A percentile compares a stretch with the other conserved stretches of the same genome.
phyloP scores from a whole-genome alignment of 2,797 vertebrate species.

The Thaleichthys pacificus region DNA sequence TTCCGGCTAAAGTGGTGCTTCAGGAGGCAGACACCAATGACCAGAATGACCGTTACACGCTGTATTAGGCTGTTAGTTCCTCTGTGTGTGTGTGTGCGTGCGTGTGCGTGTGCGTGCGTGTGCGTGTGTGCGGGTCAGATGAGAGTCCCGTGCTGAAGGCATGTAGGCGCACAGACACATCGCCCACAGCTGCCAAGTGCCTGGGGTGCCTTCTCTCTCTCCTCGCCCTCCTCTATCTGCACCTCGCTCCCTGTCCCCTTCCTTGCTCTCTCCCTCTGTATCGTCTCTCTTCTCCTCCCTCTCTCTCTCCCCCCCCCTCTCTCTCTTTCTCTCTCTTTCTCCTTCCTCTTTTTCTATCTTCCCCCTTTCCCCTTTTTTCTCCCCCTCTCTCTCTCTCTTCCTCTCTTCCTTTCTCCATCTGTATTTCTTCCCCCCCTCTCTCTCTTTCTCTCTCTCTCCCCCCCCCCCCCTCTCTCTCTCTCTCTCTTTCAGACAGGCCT shows the following conservation, averaged over 20 bases:
- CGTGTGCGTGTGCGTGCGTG: background rate
- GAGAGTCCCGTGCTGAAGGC: constrained; percentile 77
- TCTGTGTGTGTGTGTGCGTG: constrained; percentile 10
- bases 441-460: background rate
- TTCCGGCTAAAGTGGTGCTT: too few relatives aligned
- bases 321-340: constrained; percentile 8
- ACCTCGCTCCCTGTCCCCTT: constrained; percentile 27
- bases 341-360: constrained; percentile 19
- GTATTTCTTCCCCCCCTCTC: background rate
- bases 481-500: background rate
- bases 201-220: constrained; percentile 68
- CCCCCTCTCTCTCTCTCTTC: constrained; percentile 20
- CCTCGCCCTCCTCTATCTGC: constrained; percentile 38
- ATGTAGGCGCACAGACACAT: constrained; percentile 67
- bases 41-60: background rate
- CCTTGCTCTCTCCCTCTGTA: background rate
- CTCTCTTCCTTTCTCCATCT: background rate
- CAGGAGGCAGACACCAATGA: background rate
- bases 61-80: background rate
- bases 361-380: constrained; percentile 13
- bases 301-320: constrained; percentile 15
- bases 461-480: background rate
- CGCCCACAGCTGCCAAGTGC: constrained; percentile 74
- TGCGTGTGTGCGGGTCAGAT: constrained; percentile 61
- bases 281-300: background rate